These are phyloP conservation scores for Clitarchus hookeri DNA, from an alignment of 2,888 invertebrate genomes.

Conservation along the genomic window DNA sequence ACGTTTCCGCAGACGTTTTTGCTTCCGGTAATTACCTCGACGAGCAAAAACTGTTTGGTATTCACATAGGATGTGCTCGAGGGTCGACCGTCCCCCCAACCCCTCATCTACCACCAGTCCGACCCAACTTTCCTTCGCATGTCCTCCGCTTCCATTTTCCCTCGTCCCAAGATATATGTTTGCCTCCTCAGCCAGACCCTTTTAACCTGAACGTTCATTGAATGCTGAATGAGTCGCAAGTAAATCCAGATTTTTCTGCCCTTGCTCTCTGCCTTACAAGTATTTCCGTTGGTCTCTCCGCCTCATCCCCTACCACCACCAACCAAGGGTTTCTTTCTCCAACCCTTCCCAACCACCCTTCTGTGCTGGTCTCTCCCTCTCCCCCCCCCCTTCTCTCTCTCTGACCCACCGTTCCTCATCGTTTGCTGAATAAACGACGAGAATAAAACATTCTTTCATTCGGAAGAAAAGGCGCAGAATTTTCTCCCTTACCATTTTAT, in stretches of 20 bases:
- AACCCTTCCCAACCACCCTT: not conserved
- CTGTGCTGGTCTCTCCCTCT: not conserved
- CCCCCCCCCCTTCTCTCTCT: not conserved
- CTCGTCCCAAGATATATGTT: conserved; percentile 5
- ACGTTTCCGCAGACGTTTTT: not conserved
- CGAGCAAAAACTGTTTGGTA: conserved; percentile 7
- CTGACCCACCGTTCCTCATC: conserved; percentile 14
- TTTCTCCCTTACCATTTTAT: conserved; percentile 21
- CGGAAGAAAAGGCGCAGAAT: conserved; percentile 22
- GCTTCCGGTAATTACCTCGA: conserved; percentile 1
- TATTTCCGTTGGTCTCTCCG: not conserved
- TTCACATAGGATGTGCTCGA: not conserved
- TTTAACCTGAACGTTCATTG: conserved; percentile 18
- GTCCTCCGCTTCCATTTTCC: not conserved
- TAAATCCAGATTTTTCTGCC: conserved; percentile 21
- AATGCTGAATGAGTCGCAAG: conserved; percentile 19
- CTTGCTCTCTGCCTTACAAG: conserved; percentile 8
- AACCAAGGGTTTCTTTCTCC: not conserved
- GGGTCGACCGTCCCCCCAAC: not conserved
- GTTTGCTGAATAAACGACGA: conserved; percentile 14
- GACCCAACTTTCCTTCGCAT: conserved; percentile 5
- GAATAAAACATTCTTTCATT: conserved; percentile 25
- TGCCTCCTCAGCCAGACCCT: conserved; percentile 20
- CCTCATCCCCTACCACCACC: too few species aligned
- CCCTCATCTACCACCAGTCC: not conserved